phyloP scores from a whole-genome alignment of 2,797 vertebrate species.

The Gallinago solitaria region DNA sequence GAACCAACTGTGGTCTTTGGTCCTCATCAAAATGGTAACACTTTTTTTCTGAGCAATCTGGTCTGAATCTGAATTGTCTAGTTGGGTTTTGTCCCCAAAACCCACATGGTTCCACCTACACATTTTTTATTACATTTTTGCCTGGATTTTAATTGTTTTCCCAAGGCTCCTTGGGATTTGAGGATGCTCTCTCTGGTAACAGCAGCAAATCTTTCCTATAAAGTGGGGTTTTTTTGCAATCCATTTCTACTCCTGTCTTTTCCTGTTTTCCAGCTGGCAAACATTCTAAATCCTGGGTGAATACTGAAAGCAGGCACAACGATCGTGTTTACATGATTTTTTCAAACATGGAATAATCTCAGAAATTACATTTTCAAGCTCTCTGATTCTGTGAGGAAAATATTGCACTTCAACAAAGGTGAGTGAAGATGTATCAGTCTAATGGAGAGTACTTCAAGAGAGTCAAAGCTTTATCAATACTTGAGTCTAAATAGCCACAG shows the following conservation, averaged over 20 bases:
- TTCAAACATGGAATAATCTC: constrained; percentile 15
- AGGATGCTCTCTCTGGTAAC: not conserved
- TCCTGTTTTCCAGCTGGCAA: constrained; percentile 55
- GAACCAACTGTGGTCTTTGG: not conserved
- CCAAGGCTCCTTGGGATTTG: not conserved
- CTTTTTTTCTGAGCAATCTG: not conserved
- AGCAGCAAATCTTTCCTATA: not conserved
- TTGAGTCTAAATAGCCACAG: constrained; percentile 12
- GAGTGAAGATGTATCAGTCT: not conserved
- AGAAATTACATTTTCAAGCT: not conserved
- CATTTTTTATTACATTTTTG: not conserved
- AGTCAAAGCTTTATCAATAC: not conserved
- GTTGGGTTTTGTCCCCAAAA: not conserved
- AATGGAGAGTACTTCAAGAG: not conserved
- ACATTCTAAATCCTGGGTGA: constrained; percentile 9
- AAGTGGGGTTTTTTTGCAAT: not conserved
- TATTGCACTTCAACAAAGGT: not conserved
- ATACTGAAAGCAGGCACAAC: not conserved
- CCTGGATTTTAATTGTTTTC: not conserved
- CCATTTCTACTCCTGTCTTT: constrained; percentile 15
- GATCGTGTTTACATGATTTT: not conserved
- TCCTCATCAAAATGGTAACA: not conserved
- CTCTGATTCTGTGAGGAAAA: not conserved
- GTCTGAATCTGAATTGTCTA: not conserved
- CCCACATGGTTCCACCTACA: not conserved